phyloP scores from a whole-genome alignment of 2,797 vertebrate genomes.

The Sebastes flavidus region DNA sequence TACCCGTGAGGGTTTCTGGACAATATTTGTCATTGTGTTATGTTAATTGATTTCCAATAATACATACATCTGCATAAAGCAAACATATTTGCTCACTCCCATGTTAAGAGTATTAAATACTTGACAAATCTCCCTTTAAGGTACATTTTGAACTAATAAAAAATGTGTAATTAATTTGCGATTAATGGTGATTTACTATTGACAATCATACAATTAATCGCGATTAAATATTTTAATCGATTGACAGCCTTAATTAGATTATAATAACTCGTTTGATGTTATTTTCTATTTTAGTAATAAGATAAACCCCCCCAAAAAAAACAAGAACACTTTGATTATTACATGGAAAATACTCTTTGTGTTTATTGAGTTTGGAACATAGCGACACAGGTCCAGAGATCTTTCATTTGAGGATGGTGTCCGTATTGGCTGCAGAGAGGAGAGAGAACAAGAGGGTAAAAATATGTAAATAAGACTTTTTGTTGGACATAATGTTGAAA shows the following conservation, averaged over 20 bases:
- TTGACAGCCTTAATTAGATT: neutral
- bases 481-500: neutral
- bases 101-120: no score
- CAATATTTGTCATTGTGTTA: no score
- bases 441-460: neutral
- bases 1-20: no score
- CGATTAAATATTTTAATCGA: no score
- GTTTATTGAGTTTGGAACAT: constrained; percentile 64
- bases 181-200: no score
- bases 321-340: neutral
- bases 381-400: neutral
- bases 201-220: no score
- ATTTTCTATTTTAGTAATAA: neutral
- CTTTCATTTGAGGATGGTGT: constrained; percentile 83
- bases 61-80: no score
- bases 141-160: no score
- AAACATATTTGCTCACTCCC: no score
- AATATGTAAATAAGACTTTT: neutral
- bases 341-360: constrained; percentile 52
- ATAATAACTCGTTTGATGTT: neutral
- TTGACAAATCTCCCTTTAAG: no score
- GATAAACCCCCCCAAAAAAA: neutral
- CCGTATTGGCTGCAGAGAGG: constrained; percentile 76
- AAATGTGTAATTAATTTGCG: no score
- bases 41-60: no score